Evolutionary conservation across 2,113 vertebrate genomes (phyloP).

Genomic region (Heloderma charlesbogerti): DNA sequence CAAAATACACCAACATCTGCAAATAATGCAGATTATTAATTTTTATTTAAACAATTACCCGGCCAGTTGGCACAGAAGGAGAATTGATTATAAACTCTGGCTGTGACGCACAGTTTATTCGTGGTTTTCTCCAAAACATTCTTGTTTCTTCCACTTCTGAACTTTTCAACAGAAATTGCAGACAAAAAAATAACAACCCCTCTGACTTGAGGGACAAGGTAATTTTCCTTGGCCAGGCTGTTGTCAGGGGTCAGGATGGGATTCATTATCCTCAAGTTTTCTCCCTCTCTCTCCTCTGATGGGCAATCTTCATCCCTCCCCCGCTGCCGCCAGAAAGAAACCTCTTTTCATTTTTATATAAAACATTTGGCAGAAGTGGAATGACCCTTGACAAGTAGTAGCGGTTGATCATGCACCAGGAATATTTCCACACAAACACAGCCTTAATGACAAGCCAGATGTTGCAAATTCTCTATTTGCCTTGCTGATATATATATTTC

Average conservation of each 20-base stretch:
- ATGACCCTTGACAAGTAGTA: not conserved
- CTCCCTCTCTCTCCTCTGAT: not conserved
- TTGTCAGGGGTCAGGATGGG: slow-evolving; percentile 39
- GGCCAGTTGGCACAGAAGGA: slow-evolving; percentile 59
- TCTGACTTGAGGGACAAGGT: slow-evolving; percentile 50
- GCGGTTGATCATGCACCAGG: slow-evolving; percentile 41
- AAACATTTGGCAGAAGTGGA: slow-evolving; percentile 51
- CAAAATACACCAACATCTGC: not conserved
- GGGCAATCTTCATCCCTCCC: not conserved
- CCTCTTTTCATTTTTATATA: slow-evolving; percentile 31
- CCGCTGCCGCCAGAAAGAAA: slow-evolving; percentile 12
- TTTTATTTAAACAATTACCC: slow-evolving; percentile 47
- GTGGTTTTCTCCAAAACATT: slow-evolving; percentile 63
- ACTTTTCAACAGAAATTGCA: slow-evolving; percentile 54
- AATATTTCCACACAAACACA: not conserved
- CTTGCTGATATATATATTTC: too few relatives aligned
- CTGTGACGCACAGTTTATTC: slow-evolving; percentile 72
- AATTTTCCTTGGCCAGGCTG: slow-evolving; percentile 40
- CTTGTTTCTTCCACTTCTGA: slow-evolving; percentile 75
- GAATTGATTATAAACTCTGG: slow-evolving; percentile 65
- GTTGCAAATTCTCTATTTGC: not conserved
- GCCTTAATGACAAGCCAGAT: not conserved
- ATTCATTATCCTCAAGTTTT: not conserved
- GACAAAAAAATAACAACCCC: not conserved
- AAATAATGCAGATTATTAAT: slow-evolving; percentile 35